Evolutionary conservation across 2,888 invertebrate species (phyloP), one percentile per base, ranked within the genome.

Genomic region (Amphipyra tragopoginis): DNA sequence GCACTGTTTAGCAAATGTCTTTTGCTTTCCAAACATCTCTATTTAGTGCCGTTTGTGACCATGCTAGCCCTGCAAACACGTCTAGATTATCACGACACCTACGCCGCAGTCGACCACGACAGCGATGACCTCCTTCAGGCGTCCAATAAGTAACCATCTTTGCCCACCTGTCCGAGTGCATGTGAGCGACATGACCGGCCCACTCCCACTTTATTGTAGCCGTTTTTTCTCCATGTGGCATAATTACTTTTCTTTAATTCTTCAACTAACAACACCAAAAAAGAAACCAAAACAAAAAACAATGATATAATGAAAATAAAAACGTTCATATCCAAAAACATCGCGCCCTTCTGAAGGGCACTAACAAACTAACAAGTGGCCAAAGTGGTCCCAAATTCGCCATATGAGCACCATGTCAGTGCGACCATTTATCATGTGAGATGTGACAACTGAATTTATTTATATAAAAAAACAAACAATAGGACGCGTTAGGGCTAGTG

Each of bases 371-470:
- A 81, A 91, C 93, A 92, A 93, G 93, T 93, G 92, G 86, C 75
- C 90, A 92, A 91, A 92, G 93, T 92, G 92, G 86, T 77, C 84
- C 86, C 75, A 88, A 89, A 91, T 89, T 89, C 90, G 91, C 93
- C 94, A 94, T 93, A 93, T 93, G 94, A 94, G 89, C 86, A 80
- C 67, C 87, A 83, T 94, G 94, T 94, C 93, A 89, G 78, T 75
- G 72, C 81, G 48, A 81, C 89, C 93, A 93, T 94, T 93, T 93
- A 93, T 94, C 94, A 94, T 89, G 45, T 67, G 82, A 83, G 91
- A 90, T 92, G 91, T 92, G 94, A 94, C 94, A 94, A 92, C 92
- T 93, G 93, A 93, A 94, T 94, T 94, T 93, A 93, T 93, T 92
- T 91, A 88, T 87, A 84, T 85, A 89, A 93, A 93, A 92, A 93